phyloP scores from a whole-genome alignment of 2,113 vertebrate genomes.

The Istiophorus platypterus region DNA sequence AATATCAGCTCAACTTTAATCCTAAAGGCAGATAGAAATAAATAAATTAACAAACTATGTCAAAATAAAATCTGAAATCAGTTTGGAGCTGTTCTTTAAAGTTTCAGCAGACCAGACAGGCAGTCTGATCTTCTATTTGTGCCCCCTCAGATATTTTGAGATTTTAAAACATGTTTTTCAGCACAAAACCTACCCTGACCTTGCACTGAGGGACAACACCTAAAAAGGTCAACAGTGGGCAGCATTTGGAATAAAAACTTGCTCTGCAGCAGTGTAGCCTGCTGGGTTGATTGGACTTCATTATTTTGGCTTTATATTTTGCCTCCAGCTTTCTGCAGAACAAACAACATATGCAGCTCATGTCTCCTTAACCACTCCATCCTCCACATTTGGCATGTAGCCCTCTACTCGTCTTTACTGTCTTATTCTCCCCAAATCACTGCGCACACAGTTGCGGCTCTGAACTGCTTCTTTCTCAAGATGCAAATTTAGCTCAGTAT shows the following conservation, averaged over 20 bases:
- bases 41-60: background rate
- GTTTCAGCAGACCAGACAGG: constrained; percentile 9
- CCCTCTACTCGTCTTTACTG: constrained; percentile 21
- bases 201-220: constrained; percentile 1
- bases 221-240: background rate
- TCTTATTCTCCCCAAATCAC: constrained; percentile 13
- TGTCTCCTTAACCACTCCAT: constrained; percentile 28
- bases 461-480: constrained; percentile 28
- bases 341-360: constrained; percentile 43
- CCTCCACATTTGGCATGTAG: constrained; percentile 36
- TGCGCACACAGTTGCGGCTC: background rate
- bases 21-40: background rate
- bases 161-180: constrained; percentile 32
- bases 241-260: background rate
- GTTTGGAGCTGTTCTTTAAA: constrained; percentile 18
- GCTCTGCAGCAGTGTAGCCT: constrained; percentile 15
- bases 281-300: constrained; percentile 39
- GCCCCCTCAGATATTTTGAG: constrained; percentile 23
- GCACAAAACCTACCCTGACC: constrained; percentile 11
- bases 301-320: constrained; percentile 34
- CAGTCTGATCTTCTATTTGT: constrained; percentile 8
- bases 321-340: constrained; percentile 37
- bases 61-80: constrained; percentile 14
- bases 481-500: constrained; percentile 31
- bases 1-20: background rate